Percentiles rank a stretch among this genome's conserved stretches.
Evolutionary conservation across 2,888 invertebrate genomes (phyloP).

Genomic region (Biston stratarius): DNA sequence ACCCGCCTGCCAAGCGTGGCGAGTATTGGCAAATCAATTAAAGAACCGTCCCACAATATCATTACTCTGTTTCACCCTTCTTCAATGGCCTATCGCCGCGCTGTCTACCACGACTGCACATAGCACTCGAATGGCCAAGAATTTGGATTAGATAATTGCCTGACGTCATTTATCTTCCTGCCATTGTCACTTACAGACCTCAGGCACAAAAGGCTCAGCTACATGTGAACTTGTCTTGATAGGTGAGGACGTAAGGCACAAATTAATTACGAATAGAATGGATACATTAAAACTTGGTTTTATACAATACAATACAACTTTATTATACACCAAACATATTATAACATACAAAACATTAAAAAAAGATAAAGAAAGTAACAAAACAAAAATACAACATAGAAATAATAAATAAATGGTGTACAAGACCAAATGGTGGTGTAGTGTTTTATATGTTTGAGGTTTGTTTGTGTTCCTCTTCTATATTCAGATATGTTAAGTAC

Average conservation of each 20-base stretch:
- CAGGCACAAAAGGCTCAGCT: constrained; percentile 66
- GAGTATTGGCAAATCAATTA: too few species aligned
- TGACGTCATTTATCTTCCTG: constrained; percentile 75
- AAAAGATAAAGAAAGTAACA: too few species aligned
- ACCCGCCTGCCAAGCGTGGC: too few species aligned
- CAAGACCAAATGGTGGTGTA: too few species aligned
- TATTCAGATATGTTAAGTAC: not conserved
- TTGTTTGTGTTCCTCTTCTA: too few species aligned
- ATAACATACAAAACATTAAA: too few species aligned
- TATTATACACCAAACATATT: too few species aligned
- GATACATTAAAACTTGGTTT: too few species aligned
- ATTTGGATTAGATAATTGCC: constrained; percentile 64
- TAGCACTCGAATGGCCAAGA: constrained; percentile 42
- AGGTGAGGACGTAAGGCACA: not conserved
- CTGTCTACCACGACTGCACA: constrained; percentile 29
- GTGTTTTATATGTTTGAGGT: too few species aligned
- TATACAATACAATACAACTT: too few species aligned
- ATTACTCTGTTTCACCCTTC: constrained; percentile 27
- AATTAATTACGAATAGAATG: constrained; percentile 7
- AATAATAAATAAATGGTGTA: too few species aligned
- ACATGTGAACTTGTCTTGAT: constrained; percentile 67
- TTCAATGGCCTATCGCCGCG: constrained; percentile 37
- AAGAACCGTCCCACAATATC: not conserved
- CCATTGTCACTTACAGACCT: constrained; percentile 72
- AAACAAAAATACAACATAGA: too few species aligned